Evolutionary conservation across 1,140 invertebrate species (phyloP).

Genomic region (Ostrea edulis): DNA sequence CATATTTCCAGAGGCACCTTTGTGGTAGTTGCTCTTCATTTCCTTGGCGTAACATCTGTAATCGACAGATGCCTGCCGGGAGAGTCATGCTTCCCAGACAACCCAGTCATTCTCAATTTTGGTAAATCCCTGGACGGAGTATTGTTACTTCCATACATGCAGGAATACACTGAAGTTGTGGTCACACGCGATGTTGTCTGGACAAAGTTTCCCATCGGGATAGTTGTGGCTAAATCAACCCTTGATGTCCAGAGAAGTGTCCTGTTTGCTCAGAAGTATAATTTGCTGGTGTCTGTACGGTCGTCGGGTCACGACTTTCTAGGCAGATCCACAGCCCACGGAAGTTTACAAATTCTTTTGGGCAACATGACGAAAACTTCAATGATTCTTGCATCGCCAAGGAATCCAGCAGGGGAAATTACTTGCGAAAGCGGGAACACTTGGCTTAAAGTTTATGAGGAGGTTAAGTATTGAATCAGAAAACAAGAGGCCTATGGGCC

Average conservation of each 20-base stretch:
- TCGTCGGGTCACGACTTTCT: slow-evolving; percentile 67
- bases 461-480: slow-evolving; percentile 43
- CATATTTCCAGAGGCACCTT: no score
- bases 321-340: slow-evolving; percentile 62
- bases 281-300: slow-evolving; percentile 60
- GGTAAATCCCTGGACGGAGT: not conserved
- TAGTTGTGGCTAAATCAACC: slow-evolving; percentile 27
- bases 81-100: not conserved
- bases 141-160: not conserved
- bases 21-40: not conserved
- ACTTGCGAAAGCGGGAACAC: slow-evolving; percentile 58
- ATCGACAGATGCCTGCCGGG: not conserved
- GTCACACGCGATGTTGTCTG: not conserved
- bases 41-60: not conserved
- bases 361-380: slow-evolving; percentile 14
- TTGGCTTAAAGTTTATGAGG: slow-evolving; percentile 60
- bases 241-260: slow-evolving; percentile 57
- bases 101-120: not conserved
- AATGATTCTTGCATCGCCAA: not conserved
- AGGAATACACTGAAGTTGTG: not conserved
- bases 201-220: slow-evolving; percentile 38
- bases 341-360: slow-evolving; percentile 37
- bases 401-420: slow-evolving; percentile 53
- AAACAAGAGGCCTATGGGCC: no score
- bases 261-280: slow-evolving; percentile 59